phyloP scores from a whole-genome alignment of 2,797 vertebrate genomes.

The Neostethus bicornis region DNA sequence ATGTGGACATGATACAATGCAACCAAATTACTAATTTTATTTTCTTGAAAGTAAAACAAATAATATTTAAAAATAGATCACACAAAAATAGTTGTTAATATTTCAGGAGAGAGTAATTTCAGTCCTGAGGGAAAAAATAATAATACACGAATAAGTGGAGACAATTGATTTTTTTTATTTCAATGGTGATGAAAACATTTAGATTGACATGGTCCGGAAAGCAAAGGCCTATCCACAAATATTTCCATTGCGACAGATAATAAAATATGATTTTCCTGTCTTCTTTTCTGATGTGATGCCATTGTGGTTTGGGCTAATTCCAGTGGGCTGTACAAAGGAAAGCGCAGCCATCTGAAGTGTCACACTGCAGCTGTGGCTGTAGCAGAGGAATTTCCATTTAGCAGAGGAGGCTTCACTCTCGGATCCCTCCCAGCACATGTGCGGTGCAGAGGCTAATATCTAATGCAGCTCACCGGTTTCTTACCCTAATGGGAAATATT shows the following conservation, averaged over 20 bases:
- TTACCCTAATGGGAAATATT: constrained; percentile 45
- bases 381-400: constrained; percentile 84
- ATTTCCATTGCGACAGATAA: constrained; percentile 84
- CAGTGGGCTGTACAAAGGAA: constrained; percentile 89
- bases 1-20: constrained; percentile 4
- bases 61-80: constrained; percentile 9
- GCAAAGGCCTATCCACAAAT: constrained; percentile 74
- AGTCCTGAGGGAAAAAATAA: constrained; percentile 29
- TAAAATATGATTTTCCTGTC: constrained; percentile 81
- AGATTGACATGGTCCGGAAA: constrained; percentile 53
- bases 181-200: constrained; percentile 53
- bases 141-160: constrained; percentile 29
- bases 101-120: constrained; percentile 16
- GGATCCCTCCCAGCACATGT: constrained; percentile 81
- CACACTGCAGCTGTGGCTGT: constrained; percentile 87
- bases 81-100: constrained; percentile 23
- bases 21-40: constrained; percentile 15
- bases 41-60: constrained; percentile 14
- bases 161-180: constrained; percentile 18
- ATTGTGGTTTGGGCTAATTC: constrained; percentile 91
- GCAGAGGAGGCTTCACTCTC: constrained; percentile 73
- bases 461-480: constrained; percentile 83
- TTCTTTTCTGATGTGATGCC: constrained; percentile 90
- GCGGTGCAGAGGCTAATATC: constrained; percentile 91
- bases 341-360: constrained; percentile 91